A percentile compares a stretch with the other conserved stretches of the same genome.
phyloP scores from a whole-genome alignment of 2,113 vertebrate genomes.

The Microcebus lehilahytsara region DNA sequence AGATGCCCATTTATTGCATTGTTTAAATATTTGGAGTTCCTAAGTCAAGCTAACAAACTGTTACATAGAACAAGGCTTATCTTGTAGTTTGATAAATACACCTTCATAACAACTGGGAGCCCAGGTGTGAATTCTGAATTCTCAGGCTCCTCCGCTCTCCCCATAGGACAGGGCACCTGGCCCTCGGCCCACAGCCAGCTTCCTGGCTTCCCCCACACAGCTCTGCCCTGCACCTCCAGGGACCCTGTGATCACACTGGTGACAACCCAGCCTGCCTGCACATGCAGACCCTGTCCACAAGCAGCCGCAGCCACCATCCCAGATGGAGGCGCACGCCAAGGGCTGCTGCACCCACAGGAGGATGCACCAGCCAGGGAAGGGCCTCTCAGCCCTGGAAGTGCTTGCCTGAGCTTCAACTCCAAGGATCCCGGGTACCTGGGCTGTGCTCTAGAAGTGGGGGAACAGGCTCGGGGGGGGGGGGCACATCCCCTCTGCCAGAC shows the following conservation, averaged over 20 bases:
- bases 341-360: background rate
- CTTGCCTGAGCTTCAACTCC: background rate
- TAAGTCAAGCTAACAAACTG: background rate
- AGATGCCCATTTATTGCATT: background rate
- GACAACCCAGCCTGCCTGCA: background rate
- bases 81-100: background rate
- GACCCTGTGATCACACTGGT: fast-evolving
- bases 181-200: fast-evolving
- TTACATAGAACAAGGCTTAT: background rate
- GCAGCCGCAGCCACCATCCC: background rate
- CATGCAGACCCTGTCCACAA: background rate
- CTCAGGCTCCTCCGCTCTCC: background rate
- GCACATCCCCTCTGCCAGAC: background rate
- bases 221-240: background rate
- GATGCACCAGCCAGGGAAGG: fast-evolving
- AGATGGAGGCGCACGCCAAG: background rate
- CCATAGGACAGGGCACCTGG: too few species aligned
- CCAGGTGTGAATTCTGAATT: background rate
- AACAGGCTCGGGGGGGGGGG: background rate
- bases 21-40: background rate
- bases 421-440: background rate
- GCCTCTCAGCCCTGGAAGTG: too few species aligned
- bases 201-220: background rate
- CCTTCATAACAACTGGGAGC: background rate
- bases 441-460: background rate